These are phyloP conservation scores for Chamaetylas fuelleborni DNA, from an alignment of 2,113 vertebrate genomes.

Conservation along the genomic window DNA sequence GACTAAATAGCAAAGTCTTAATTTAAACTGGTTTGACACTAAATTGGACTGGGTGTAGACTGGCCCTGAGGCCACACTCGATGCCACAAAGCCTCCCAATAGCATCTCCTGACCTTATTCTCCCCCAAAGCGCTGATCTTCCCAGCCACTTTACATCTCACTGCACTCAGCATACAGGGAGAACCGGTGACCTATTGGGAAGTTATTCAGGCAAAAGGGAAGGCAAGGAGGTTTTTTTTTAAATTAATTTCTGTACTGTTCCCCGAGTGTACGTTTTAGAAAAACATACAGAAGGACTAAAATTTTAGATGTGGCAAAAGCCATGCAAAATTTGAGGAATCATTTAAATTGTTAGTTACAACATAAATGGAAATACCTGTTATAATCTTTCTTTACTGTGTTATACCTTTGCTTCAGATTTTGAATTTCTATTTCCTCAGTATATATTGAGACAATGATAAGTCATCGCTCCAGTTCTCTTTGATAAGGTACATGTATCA, in stretches of 20 bases:
- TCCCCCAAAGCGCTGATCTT: neutral
- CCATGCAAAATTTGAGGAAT: neutral
- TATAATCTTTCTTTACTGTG: neutral
- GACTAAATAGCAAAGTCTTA: neutral
- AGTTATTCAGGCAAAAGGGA: neutral
- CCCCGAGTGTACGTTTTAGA: neutral
- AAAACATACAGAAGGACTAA: neutral
- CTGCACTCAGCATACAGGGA: neutral
- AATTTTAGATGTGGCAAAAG: neutral
- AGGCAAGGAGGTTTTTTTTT: neutral
- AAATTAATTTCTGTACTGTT: neutral
- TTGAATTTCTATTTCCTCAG: neutral
- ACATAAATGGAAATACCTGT: neutral
- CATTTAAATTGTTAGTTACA: neutral
- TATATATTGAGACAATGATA: neutral
- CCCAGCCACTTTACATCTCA: neutral
- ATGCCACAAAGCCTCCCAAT: neutral
- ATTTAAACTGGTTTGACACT: conserved; percentile 10
- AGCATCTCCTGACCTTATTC: neutral
- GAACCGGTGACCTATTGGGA: rapidly evolving
- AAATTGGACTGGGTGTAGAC: conserved; percentile 15
- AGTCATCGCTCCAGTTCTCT: neutral
- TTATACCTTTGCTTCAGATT: neutral
- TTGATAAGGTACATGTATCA: neutral
- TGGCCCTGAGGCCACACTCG: neutral